Percentiles rank a stretch among this genome's conserved stretches.
Evolutionary conservation across 2,113 vertebrate species (phyloP).

Genomic region (Thalassarche chlororhynchos): DNA sequence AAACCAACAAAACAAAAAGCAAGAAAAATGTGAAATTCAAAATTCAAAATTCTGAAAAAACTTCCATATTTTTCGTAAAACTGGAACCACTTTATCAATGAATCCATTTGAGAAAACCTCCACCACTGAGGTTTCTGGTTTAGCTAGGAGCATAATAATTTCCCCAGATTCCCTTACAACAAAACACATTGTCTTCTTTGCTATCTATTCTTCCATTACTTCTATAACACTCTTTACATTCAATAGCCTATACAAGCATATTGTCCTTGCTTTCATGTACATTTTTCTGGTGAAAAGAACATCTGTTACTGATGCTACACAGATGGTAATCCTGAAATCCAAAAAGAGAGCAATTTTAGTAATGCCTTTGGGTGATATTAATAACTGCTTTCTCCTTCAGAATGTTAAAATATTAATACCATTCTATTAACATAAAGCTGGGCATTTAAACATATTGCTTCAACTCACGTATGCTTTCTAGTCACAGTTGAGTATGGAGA

Average conservation of each 20-base stretch:
- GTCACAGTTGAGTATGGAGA: neutral
- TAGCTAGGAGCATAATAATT: neutral
- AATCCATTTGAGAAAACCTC: neutral
- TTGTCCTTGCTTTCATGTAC: slow-evolving; percentile 34
- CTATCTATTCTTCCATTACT: neutral
- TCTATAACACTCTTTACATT: neutral
- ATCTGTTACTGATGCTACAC: slow-evolving; percentile 52
- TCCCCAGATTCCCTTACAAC: neutral
- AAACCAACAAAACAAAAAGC: neutral
- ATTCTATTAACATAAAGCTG: slow-evolving; percentile 22
- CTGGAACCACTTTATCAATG: neutral
- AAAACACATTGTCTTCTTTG: neutral
- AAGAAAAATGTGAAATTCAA: neutral
- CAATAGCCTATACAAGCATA: slow-evolving; percentile 16
- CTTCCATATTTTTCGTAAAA: neutral
- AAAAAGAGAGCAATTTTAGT: slow-evolving; percentile 45
- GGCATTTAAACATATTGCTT: neutral
- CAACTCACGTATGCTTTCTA: neutral
- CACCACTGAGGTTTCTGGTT: neutral
- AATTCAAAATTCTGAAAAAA: neutral
- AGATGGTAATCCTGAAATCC: slow-evolving; percentile 55
- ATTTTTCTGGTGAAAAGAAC: slow-evolving; percentile 59
- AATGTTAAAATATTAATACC: slow-evolving; percentile 50
- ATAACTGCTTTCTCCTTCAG: slow-evolving; percentile 41
- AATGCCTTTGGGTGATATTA: slow-evolving; percentile 50